A percentile compares a stretch with the other conserved stretches of the same genome.
Evolutionary conservation across 1,140 invertebrate species (phyloP).

Genomic region (Protaetia brevitarsis): DNA sequence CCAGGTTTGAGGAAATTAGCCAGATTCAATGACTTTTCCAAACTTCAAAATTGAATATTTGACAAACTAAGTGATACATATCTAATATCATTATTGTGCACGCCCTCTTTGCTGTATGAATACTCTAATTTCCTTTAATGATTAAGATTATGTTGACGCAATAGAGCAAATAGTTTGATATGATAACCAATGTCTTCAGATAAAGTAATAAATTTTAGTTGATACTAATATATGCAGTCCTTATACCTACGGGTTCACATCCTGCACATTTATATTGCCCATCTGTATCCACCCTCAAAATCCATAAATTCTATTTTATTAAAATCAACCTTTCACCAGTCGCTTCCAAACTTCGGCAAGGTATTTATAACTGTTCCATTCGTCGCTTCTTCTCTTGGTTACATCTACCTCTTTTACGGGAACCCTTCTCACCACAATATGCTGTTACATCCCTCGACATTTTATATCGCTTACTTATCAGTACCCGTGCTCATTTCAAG

Average conservation of each 20-base stretch:
- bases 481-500: background rate
- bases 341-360: background rate
- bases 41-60: too few species aligned
- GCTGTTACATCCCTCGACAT: too few species aligned
- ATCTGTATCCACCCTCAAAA: background rate
- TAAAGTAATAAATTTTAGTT: too few species aligned
- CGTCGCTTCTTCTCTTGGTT: background rate
- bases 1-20: too few species aligned
- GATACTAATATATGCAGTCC: background rate
- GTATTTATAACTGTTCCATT: background rate
- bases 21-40: too few species aligned
- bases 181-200: too few species aligned
- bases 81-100: too few species aligned
- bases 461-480: too few species aligned
- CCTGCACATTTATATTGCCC: background rate
- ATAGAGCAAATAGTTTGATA: too few species aligned
- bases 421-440: background rate
- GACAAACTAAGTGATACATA: too few species aligned
- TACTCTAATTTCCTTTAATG: background rate
- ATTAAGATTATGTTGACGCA: too few species aligned
- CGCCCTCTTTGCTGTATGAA: too few species aligned
- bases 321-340: constrained; percentile 6
- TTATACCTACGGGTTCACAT: background rate
- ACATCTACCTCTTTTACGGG: background rate
- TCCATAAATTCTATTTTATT: constrained; percentile 10